Evolutionary conservation across 2,888 invertebrate species (phyloP).

Genomic region (Nemoura dubitans): DNA sequence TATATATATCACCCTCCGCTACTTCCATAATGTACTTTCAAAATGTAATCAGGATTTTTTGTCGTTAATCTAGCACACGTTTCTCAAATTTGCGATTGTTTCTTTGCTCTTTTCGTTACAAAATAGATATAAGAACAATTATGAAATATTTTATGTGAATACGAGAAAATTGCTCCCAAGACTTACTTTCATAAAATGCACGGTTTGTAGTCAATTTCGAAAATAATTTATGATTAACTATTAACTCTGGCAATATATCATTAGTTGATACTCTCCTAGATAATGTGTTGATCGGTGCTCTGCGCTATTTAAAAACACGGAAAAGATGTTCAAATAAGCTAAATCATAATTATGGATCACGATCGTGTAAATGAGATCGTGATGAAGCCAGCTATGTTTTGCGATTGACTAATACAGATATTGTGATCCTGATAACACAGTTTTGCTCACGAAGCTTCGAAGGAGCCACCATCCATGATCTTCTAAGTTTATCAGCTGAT

Average conservation of each 20-base stretch:
- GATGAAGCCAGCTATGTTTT: conserved; percentile 4
- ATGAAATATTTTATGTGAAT: conserved; percentile 5
- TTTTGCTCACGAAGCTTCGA: conserved; percentile 14
- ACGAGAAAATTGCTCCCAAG: neutral
- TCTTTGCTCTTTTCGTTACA: neutral
- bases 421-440: neutral
- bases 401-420: neutral
- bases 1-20: neutral
- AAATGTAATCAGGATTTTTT: neutral
- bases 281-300: conserved; percentile 22
- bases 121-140: neutral
- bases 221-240: conserved; percentile 7
- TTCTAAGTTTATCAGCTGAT: neutral
- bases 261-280: neutral
- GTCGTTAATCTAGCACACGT: neutral
- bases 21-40: neutral
- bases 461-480: neutral
- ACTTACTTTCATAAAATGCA: conserved; percentile 5
- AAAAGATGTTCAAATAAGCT: conserved; percentile 20
- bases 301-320: conserved; percentile 17
- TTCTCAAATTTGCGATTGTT: conserved; percentile 7
- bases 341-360: conserved; percentile 29
- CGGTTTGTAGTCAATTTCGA: neutral
- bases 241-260: conserved; percentile 14
- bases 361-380: conserved; percentile 31